Evolutionary conservation across 2,797 vertebrate genomes (phyloP).

Genomic region (Sphaeramia orbicularis): DNA sequence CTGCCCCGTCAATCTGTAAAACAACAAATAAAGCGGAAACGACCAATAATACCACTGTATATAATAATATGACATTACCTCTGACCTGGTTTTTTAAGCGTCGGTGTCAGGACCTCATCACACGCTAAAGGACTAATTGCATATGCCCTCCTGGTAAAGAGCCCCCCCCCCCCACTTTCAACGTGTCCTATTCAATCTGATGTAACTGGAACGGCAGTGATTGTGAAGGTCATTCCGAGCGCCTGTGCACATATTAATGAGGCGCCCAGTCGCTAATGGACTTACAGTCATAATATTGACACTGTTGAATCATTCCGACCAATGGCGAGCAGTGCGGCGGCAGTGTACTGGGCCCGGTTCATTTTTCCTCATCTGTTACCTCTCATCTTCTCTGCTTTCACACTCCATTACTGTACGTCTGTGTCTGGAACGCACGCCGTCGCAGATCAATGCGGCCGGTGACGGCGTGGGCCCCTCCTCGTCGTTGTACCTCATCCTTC

Average conservation of each 20-base stretch:
- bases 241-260: slow-evolving; percentile 67
- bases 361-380: slow-evolving; percentile 69
- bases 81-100: neutral
- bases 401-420: slow-evolving; percentile 54
- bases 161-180: slow-evolving; percentile 17
- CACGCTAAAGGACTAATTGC: slow-evolving; percentile 6
- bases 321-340: slow-evolving; percentile 31
- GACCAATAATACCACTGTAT: slow-evolving; percentile 13
- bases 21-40: slow-evolving; percentile 3
- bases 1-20: slow-evolving; percentile 7
- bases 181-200: slow-evolving; percentile 17
- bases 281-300: slow-evolving; percentile 76
- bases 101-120: slow-evolving; percentile 24
- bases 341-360: slow-evolving; percentile 62
- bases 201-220: slow-evolving; percentile 23
- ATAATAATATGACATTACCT: slow-evolving; percentile 8
- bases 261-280: slow-evolving; percentile 66
- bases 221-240: slow-evolving; percentile 66
- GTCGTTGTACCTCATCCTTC: slow-evolving; percentile 29
- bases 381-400: slow-evolving; percentile 63
- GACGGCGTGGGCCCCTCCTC: slow-evolving; percentile 27
- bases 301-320: slow-evolving; percentile 59
- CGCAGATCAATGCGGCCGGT: slow-evolving; percentile 60
- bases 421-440: slow-evolving; percentile 23
- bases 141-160: neutral